Base-by-base conservation (phyloP, 2,797 vertebrate genomes). In the Phalanger gymnotis region DNA sequence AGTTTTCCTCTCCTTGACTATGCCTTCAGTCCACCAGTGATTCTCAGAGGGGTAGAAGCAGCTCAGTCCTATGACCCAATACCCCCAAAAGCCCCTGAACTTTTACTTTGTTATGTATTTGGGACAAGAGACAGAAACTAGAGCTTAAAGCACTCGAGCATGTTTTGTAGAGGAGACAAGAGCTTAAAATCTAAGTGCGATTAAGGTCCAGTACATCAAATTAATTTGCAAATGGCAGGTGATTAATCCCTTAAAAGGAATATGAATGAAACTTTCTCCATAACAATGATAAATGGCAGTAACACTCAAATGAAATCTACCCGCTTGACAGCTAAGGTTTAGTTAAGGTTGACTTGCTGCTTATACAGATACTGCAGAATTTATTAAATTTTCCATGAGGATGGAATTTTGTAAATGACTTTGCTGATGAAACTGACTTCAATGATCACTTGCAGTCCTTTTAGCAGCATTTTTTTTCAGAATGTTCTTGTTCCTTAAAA, bases 231-330 rank as follows among this genome's bases (percentile, higher is more conserved):
- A 81, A 81, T 81, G 40, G 73, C 73, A 81, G 22, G 22, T 81
- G 73, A 81, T 47, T 81, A 81, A 81, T 81, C 73, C 73, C 73
- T 47, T 81, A 25, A 81, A 81, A 81, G 73, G 73, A 81, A 81
- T 81, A 81, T 81, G 73, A 81, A 81, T 81, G 73, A 81, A 81
- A 81, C n/a, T 81, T 81, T 81, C 73, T 81, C 40, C 73, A 81
- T 81, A 81, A 81, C 73, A 47, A 81, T 81, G n/a, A 81, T 27
- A 81, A 47, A 47, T 81, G 47, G 73, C 73, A 11, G 73, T 40
- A 47, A 31, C n/a, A 81, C 40, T 47, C 19, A 47, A 40, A 73
- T 47, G 73, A 81, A 81, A 81, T 81, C 73, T 81, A 81, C n/a
- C n/a, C 2, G 40, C 19, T 47, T 9, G 19, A 81, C 73, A 81